Base-by-base conservation (phyloP, 2,113 vertebrate species). In the Xenopus laevis region DNA sequence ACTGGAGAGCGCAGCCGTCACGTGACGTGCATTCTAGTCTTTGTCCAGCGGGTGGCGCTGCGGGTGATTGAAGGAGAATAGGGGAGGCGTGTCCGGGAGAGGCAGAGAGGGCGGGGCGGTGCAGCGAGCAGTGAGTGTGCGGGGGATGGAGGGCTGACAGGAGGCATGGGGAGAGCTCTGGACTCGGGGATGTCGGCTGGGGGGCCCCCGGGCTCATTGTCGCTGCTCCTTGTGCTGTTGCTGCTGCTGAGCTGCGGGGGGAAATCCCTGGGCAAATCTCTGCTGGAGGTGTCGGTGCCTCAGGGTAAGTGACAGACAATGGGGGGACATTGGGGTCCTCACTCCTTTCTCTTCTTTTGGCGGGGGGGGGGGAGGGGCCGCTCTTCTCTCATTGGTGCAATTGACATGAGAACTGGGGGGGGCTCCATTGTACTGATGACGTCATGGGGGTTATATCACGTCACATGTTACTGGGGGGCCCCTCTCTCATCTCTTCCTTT, bases 271-370 rank as follows among this genome's bases (percentile, higher is more conserved):
- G n/a, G n/a, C n/a, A 74, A 74, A 65, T 68, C 72, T 16, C 23
- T 75, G 58, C 57, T 62, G 59, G 73, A 75, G 15, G 58, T 57
- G 65, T 67, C 65, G 53, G 53, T 75, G 73, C 73, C 73, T 75
- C 73, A 75, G 65, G 73, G 73, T 75, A 68, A 75, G 73, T 23
- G 45, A 33, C n/a, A n/a, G n/a, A n/a, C n/a, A n/a, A n/a, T n/a
- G n/a, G 52, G 15, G 16, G 9, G 46, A 9, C 27, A 12, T n/a
- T n/a, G n/a, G n/a, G n/a, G n/a, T n/a, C n/a, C n/a, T n/a, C n/a
- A n/a, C n/a, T n/a, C n/a, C n/a, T n/a, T n/a, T n/a, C n/a, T n/a
- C n/a, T n/a, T n/a, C n/a, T n/a, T n/a, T n/a, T n/a, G n/a, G n/a
- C n/a, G n/a, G n/a, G n/a, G n/a, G n/a, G n/a, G n/a, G n/a, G n/a